A percentile compares a stretch with the other conserved stretches of the same genome.
phyloP scores from a whole-genome alignment of 2,113 vertebrate species.

The Lates calcarifer region DNA sequence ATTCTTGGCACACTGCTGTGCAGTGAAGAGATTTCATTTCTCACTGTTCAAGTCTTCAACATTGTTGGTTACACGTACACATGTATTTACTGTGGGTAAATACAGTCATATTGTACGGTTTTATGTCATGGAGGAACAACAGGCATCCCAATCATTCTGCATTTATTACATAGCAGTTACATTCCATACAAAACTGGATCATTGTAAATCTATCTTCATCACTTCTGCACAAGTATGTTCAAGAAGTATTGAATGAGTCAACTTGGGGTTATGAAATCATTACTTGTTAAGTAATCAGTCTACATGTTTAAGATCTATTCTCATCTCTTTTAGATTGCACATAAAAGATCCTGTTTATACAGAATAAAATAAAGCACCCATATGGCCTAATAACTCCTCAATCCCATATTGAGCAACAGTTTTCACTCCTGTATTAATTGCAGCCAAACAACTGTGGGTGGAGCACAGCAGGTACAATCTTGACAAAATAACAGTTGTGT shows the following conservation, averaged over 20 bases:
- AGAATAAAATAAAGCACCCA: too few relatives aligned
- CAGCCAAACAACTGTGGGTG: background rate
- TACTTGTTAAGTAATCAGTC: background rate
- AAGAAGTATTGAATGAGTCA: background rate
- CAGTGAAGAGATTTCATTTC: background rate
- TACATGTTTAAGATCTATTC: background rate
- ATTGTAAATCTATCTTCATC: background rate
- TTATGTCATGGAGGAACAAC: background rate
- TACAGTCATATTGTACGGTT: background rate
- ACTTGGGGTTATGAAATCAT: background rate
- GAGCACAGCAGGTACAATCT: background rate
- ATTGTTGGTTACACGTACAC: background rate
- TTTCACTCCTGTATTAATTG: background rate
- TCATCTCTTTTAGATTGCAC: background rate
- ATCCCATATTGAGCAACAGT: background rate
- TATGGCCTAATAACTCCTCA: background rate
- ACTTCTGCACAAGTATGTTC: background rate
- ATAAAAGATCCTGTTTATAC: background rate
- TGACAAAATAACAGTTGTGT: background rate
- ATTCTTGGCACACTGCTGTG: slow-evolving; percentile 57
- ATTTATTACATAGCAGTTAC: background rate
- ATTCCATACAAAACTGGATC: background rate
- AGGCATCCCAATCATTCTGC: background rate
- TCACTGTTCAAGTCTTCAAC: background rate
- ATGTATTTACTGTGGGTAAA: background rate